Percentiles rank a stretch among this genome's conserved stretches.
These are phyloP conservation scores for Entomobrya multifasciata DNA, from an alignment of 2,888 invertebrate species.

Conservation along the genomic window DNA sequence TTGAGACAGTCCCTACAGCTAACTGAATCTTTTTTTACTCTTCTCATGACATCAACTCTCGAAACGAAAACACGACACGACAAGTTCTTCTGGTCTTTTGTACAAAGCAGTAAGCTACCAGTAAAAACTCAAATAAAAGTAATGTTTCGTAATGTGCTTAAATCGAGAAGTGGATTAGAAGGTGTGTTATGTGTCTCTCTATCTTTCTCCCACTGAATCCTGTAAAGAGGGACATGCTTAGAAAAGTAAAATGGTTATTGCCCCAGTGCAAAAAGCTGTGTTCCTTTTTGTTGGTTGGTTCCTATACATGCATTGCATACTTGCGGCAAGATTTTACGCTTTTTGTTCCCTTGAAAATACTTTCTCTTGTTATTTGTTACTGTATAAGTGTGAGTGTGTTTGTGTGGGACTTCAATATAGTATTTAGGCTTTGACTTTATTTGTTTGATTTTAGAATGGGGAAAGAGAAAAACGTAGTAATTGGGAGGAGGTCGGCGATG, in stretches of 20 bases:
- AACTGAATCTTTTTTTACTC: neutral
- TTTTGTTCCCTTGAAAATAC: constrained; percentile 9
- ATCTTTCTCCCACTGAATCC: neutral
- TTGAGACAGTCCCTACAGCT: constrained; percentile 26
- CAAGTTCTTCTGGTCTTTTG: neutral
- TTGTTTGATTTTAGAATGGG: constrained; percentile 53
- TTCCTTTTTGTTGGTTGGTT: neutral
- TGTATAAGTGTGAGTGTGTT: neutral
- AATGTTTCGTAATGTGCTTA: constrained; percentile 47
- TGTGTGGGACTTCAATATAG: constrained; percentile 4
- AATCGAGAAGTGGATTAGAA: constrained; percentile 50
- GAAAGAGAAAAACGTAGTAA: constrained; percentile 24
- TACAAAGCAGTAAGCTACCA: neutral
- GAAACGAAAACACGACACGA: neutral
- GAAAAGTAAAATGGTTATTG: constrained; percentile 27
- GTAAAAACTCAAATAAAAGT: constrained; percentile 40
- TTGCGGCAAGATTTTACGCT: constrained; percentile 1
- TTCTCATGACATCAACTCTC: neutral
- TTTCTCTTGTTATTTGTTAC: neutral
- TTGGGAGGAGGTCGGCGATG: constrained; percentile 22
- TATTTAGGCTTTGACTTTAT: constrained; percentile 33
- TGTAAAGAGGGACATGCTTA: neutral
- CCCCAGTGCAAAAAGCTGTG: neutral
- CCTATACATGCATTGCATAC: too few relatives aligned
- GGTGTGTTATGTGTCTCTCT: neutral